Evolutionary conservation across 1,140 invertebrate genomes (phyloP).

Genomic region (Orchesella cincta): DNA sequence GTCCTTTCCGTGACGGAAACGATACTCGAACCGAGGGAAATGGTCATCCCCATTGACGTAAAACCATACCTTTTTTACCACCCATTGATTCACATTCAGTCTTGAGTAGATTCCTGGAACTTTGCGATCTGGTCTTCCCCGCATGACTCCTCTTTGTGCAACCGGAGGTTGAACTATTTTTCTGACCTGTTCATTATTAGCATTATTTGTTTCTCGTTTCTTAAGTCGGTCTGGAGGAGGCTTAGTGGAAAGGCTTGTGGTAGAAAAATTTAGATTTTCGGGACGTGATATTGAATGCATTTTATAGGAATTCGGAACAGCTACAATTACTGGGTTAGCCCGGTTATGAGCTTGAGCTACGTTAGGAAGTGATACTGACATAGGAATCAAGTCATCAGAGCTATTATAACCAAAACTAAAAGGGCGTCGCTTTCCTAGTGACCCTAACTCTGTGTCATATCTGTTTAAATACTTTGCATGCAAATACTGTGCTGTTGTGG

Average conservation of each 20-base stretch:
- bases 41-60: constrained; percentile 92
- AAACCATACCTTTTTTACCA: constrained; percentile 79
- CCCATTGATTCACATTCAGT: constrained; percentile 66
- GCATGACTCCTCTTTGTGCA: not conserved
- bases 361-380: constrained; percentile 9
- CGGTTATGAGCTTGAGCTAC: constrained; percentile 11
- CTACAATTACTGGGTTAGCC: too few relatives aligned
- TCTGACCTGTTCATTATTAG: constrained; percentile 20
- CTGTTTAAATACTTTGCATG: constrained; percentile 1
- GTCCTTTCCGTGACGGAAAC: constrained; percentile 83
- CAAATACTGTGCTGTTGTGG: not conserved
- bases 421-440: not conserved
- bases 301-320: not conserved
- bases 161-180: not conserved
- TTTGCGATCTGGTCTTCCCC: not conserved
- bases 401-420: not conserved
- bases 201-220: not conserved
- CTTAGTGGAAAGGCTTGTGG: not conserved
- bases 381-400: not conserved
- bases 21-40: constrained; percentile 82
- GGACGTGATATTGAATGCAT: not conserved
- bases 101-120: constrained; percentile 40
- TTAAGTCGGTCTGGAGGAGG: not conserved
- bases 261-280: not conserved
- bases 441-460: not conserved